Conservation (phyloP, 64 coral and sea anemone genomes). For the Pocillopora damicornis region DNA sequence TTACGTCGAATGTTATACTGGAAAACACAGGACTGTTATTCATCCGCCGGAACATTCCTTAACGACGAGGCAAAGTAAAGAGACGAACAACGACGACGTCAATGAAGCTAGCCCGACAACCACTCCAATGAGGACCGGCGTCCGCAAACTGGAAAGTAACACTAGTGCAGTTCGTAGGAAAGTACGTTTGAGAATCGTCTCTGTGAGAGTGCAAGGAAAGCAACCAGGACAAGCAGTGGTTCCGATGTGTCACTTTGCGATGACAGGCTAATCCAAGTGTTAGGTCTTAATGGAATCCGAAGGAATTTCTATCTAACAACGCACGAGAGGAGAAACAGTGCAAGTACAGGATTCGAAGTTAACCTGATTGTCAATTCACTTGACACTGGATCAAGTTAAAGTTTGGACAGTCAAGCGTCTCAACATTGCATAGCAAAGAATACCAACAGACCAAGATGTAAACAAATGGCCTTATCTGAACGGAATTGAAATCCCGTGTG, state of each 20-base stretch:
- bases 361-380: conserved; percentile 13
- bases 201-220: conserved; percentile 36
- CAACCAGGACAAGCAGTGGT: conserved; percentile 9
- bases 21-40: conserved; percentile 54
- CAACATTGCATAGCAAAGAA: conserved; percentile 14
- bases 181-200: conserved; percentile 44
- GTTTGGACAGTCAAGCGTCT: conserved; percentile 36
- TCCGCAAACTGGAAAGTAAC: neutral
- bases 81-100: neutral
- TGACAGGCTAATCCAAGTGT: conserved; percentile 14
- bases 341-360: neutral
- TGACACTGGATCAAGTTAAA: neutral
- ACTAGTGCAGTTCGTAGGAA: conserved; percentile 33
- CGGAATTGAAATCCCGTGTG: conserved; percentile 35
- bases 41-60: neutral
- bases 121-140: neutral
- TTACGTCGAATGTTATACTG: conserved; percentile 35
- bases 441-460: conserved; percentile 32
- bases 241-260: conserved; percentile 49
- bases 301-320: neutral
- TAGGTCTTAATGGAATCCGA: neutral
- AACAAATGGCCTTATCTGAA: conserved; percentile 23
- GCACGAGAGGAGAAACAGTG: conserved; percentile 9
- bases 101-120: neutral
- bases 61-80: neutral